Base-by-base conservation (phyloP, 1,140 invertebrate species). In the Tetramorium alpestre region DNA sequence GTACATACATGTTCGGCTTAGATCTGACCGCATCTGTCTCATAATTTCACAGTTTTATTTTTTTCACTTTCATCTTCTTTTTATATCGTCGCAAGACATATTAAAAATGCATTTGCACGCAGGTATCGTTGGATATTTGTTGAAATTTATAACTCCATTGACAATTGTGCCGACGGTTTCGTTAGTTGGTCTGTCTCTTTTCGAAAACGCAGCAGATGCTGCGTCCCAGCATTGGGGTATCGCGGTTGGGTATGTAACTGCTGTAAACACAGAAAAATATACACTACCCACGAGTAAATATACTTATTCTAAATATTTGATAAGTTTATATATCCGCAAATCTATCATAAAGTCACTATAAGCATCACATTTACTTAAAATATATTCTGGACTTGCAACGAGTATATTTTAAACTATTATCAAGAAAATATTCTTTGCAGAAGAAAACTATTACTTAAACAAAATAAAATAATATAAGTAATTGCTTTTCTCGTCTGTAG, bases 211-310 rank as follows among this genome's bases (percentile, higher is more conserved):
- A 1, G 97, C 97, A 0, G 96, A 96, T 6, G 97, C 97, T 3
- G 97, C 98, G 0, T 97, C 97, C 1, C 96, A 97, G 88, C 97
- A 98, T 85, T 98, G 98, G 98, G 97, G 97, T 6, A 97, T 98
- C 80, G 97, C 98, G 1, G 96, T 96, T 56, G 96, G 97, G 98
- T 98, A 94, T 5, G 54, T 54, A 47, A 13, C 3, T 47, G 10
- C 11, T 47, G 10, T 47, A 47, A 22, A 22, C 22, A 22, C 22
- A 22, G 22, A 22, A 22, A 22, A 22, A 22, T 22, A 22, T 22
- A 22, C 22, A 22, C 22, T 22, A 22, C 22, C 22, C 22, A 22
- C 22, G 22, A 22, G 22, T 22, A 22, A 22, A 22, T 22, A 22
- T 22, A 22, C 22, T 22, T 22, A 22, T 22, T 22, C 22, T 22